Evolutionary conservation across 2,113 vertebrate species (phyloP).

Genomic region (Vidua chalybeata): DNA sequence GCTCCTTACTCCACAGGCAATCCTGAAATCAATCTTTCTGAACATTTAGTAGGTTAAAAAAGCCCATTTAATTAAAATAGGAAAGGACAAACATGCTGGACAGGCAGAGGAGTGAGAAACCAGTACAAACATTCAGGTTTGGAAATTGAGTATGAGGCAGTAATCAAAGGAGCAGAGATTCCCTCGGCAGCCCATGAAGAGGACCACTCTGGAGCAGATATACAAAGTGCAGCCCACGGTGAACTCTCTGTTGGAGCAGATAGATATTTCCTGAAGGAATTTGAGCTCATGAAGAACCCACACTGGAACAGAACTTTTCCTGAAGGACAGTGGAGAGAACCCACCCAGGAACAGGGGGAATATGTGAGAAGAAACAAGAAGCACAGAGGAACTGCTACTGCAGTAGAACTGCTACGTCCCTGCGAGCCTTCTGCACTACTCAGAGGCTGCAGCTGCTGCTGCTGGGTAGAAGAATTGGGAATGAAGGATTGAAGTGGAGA

Average conservation of each 20-base stretch:
- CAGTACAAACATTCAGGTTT: background rate
- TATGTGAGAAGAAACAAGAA: background rate
- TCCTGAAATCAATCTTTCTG: background rate
- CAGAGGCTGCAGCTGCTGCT: background rate
- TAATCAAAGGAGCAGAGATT: background rate
- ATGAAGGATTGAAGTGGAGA: background rate
- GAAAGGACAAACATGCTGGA: background rate
- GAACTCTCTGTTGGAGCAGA: background rate
- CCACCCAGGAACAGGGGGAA: background rate
- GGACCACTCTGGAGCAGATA: background rate
- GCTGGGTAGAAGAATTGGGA: background rate
- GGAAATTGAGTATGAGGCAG: background rate
- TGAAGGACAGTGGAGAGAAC: background rate
- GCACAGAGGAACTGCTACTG: background rate
- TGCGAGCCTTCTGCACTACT: fast-evolving
- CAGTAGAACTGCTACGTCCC: too few relatives aligned
- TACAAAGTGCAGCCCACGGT: fast-evolving
- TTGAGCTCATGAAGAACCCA: background rate
- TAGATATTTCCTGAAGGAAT: background rate
- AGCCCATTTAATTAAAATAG: background rate
- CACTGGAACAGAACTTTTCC: fast-evolving
- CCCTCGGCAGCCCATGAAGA: background rate
- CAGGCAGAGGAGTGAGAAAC: background rate
- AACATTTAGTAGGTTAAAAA: background rate
- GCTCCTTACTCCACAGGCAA: background rate